Evolutionary conservation across 1,140 invertebrate species (phyloP).

Genomic region (Drosophila sproati): DNA sequence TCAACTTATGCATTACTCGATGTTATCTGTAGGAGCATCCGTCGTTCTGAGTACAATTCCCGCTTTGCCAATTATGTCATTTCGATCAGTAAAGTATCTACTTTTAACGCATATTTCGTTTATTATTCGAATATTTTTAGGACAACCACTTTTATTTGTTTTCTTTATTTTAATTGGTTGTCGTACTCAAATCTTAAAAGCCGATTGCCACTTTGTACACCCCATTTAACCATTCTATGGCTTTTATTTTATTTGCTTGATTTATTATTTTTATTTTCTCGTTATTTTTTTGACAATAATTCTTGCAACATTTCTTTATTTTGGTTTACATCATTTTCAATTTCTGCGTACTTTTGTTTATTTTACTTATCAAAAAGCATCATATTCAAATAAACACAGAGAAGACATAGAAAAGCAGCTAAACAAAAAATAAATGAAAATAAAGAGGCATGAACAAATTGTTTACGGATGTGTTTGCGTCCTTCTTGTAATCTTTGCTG

Average conservation of each 20-base stretch:
- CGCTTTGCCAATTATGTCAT: too few relatives aligned
- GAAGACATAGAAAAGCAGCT: constrained; percentile 45
- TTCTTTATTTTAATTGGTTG: constrained; percentile 26
- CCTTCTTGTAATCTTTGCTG: constrained; percentile 57
- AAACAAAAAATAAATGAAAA: constrained; percentile 31
- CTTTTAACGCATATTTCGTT: too few relatives aligned
- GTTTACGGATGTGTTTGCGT: constrained; percentile 81
- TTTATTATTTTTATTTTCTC: constrained; percentile 44
- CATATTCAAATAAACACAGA: constrained; percentile 60
- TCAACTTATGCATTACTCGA: too few relatives aligned
- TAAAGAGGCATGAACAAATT: constrained; percentile 80
- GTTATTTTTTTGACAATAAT: constrained; percentile 18
- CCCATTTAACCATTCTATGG: constrained; percentile 33
- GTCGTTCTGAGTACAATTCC: too few relatives aligned
- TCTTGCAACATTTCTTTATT: constrained; percentile 27
- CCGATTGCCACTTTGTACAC: constrained; percentile 18
- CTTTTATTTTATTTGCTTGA: constrained; percentile 31
- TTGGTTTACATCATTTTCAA: constrained; percentile 62
- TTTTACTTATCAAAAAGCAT: constrained; percentile 71
- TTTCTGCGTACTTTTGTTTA: constrained; percentile 72
- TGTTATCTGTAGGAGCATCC: too few relatives aligned
- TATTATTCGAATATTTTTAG: not conserved
- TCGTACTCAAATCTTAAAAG: constrained; percentile 21
- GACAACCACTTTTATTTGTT: not conserved
- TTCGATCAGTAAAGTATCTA: too few relatives aligned